Base-by-base conservation (phyloP, 2,888 invertebrate species). In the Aleiodes alternator region DNA sequence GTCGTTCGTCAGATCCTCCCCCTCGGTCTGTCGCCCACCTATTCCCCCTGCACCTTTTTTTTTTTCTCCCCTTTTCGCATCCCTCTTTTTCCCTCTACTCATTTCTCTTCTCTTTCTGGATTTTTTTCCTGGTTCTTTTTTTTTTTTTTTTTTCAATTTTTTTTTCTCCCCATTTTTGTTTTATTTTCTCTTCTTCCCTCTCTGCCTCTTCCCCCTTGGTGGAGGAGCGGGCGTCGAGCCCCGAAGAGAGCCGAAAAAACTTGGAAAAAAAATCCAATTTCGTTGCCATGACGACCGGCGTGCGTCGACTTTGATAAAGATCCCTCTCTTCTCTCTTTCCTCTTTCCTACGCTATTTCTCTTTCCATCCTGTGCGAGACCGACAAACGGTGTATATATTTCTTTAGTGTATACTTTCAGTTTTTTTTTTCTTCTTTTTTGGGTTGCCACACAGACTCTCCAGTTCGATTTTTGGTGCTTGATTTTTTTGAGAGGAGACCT, bases 281-380 rank as follows among this genome's bases (percentile, higher is more conserved):
- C 87, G 89, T 89, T 89, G 88, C 89, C 85, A 89, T 87, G 87
- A 86, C 84, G 87, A 89, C 87, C 87, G 87, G 87, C 87, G 87
- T 87, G 87, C 88, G 87, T 88, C 87, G 88, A 88, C 89, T 89
- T 89, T 89, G 88, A 88, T 89, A 88, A 88, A 89, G 89, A 89
- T 88, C 86, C 87, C 87, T 84, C 85, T 48, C 76, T 64, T n/a
- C 68, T 59, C 55, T 16, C 38, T 38, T 56, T 61, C n/a, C 43
- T 31, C 70, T 11, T 34, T 6, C 4, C 34, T 34, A 1, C 4
- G 43, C 48, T 53, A 29, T 71, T 66, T 38, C 59, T 72, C 61
- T 72, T 56, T 71, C 61, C 29, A 34, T 51, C 61, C 48, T 73
- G 57, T 66, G 31, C 68, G 61, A 73, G 72, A 72, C 73, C 72